These are phyloP conservation scores for Phylloscopus whistleri DNA, from an alignment of 2,113 vertebrate genomes.

Conservation along the genomic window DNA sequence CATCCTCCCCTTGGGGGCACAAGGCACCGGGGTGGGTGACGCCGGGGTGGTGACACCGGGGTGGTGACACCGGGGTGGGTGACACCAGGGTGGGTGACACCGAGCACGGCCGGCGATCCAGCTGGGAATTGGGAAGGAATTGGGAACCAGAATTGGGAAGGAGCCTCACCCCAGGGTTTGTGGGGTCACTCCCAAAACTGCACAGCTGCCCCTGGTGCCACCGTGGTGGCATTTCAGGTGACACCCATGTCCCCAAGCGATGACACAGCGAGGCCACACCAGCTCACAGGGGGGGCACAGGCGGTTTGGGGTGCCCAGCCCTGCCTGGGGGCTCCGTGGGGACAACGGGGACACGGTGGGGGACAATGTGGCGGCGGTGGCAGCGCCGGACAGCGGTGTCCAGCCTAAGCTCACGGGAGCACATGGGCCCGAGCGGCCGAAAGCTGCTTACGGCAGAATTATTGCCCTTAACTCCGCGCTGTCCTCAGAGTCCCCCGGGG, in stretches of 20 bases:
- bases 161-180: neutral
- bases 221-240: accelerated
- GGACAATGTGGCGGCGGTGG: neutral
- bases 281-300: accelerated
- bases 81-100: neutral
- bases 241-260: accelerated
- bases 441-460: slow-evolving; percentile 65
- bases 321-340: too few species aligned
- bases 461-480: slow-evolving; percentile 46
- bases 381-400: neutral
- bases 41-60: accelerated
- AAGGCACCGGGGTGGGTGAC: accelerated
- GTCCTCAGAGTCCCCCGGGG: slow-evolving; percentile 57
- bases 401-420: neutral
- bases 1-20: accelerated
- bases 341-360: neutral
- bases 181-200: neutral
- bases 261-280: accelerated
- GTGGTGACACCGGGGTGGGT: accelerated
- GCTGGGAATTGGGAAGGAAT: neutral
- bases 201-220: neutral
- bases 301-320: too few species aligned
- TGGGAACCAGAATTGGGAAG: neutral
- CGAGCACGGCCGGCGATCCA: accelerated
- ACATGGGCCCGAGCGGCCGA: slow-evolving; percentile 17